Conservation (phyloP, 2,888 invertebrate species). For the Exephanes ischioxanthus region DNA sequence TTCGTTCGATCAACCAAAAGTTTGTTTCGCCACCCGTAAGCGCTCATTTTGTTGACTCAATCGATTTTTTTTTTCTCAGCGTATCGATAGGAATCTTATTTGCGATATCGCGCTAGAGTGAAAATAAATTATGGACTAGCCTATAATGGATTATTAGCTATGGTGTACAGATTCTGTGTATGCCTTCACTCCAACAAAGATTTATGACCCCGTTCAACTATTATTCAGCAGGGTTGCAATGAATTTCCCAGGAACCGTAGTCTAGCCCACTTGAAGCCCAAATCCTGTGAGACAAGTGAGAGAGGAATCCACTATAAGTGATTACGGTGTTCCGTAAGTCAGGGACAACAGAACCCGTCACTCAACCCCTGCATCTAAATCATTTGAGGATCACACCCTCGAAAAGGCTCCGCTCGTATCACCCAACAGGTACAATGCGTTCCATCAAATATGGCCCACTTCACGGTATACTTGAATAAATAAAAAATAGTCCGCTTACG, state of each 20-base stretch:
- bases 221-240: conserved; percentile 50
- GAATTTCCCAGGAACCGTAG: conserved; percentile 52
- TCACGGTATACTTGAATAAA: background rate
- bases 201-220: conserved; percentile 55
- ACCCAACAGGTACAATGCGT: conserved; percentile 33
- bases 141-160: conserved; percentile 35
- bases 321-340: conserved; percentile 63
- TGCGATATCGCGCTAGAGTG: background rate
- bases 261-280: conserved; percentile 62
- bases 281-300: conserved; percentile 54
- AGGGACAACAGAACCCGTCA: conserved; percentile 44
- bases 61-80: too few relatives aligned
- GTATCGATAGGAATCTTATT: background rate
- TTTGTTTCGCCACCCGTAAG: too few relatives aligned
- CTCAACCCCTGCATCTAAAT: conserved; percentile 60
- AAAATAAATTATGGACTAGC: conserved; percentile 27
- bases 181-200: conserved; percentile 47
- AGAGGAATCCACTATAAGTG: conserved; percentile 67
- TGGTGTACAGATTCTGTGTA: conserved; percentile 33
- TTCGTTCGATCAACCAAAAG: too few relatives aligned
- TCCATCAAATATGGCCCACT: conserved; percentile 21
- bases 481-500: too few relatives aligned
- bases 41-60: too few relatives aligned
- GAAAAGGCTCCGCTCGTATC: conserved; percentile 17
- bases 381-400: conserved; percentile 55